Conservation (phyloP, 37 sponge, comb jelly and placozoan species). For the Corticium candelabrum region DNA sequence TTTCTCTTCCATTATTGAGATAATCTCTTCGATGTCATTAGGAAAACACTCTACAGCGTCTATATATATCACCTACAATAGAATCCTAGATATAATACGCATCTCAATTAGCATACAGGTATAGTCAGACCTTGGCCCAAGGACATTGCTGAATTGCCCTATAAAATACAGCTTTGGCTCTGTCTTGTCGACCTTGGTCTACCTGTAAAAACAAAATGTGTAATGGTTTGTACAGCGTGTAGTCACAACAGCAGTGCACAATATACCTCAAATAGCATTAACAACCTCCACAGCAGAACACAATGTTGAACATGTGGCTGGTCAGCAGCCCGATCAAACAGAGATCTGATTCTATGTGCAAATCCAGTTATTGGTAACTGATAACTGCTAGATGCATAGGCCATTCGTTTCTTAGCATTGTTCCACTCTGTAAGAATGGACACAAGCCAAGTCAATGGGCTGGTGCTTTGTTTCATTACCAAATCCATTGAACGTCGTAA, state of each 20-base stretch:
- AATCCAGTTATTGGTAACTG: conserved; percentile 11
- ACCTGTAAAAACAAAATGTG: conserved; percentile 25
- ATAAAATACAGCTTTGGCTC: conserved; percentile 57
- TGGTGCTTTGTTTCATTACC: not conserved
- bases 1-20: conserved; percentile 75
- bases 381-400: not conserved
- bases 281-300: conserved; percentile 64
- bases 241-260: not conserved
- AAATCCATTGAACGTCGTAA: not conserved
- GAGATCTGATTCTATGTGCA: conserved; percentile 38
- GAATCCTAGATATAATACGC: too few species aligned
- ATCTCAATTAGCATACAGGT: too few species aligned
- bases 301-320: conserved; percentile 23
- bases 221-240: too few species aligned
- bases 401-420: not conserved
- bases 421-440: not conserved
- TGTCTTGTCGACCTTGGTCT: conserved; percentile 7
- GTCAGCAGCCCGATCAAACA: conserved; percentile 37
- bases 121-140: conserved; percentile 55
- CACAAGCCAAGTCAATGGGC: not conserved
- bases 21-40: conserved; percentile 25
- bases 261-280: conserved; percentile 61
- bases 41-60: conserved; percentile 48
- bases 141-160: conserved; percentile 74
- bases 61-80: conserved; percentile 46